Evolutionary conservation across 2,797 vertebrate species (phyloP), one percentile per base, ranked within the genome.

Genomic region (Echeneis naucrates): DNA sequence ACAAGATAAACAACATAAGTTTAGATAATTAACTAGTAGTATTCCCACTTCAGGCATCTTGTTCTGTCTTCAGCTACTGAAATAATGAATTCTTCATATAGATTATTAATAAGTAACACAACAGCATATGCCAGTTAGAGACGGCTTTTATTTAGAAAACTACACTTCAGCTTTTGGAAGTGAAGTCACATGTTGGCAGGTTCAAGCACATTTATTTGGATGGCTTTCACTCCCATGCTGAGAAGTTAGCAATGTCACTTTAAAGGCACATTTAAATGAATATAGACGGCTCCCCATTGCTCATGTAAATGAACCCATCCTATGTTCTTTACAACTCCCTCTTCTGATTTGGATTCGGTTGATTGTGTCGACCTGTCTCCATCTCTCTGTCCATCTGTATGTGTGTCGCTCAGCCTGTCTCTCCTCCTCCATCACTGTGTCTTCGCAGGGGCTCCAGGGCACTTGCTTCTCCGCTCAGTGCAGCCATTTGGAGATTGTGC

Each of bases 401-500:
- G 65, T 77, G 57, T 35, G 17, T 74, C 82, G 78, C 60, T 9
- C 63, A 33, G 45, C 58, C 68, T 1, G 51, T 68, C 79, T 72
- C 72, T 54, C 64, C 42, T 53, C 72, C 47, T 78, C 68, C 68
- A 57, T 72, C 24, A 0, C 48, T 23, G 35, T n/a, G 64, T 27
- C 68, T 74, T 73, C 75, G 80, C 63, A 0, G n/a, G 0, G 67
- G 77, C 72, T 55, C 69, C 19, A 1, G 77, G 64, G 60, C 27
- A 2, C 77, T 67, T 16, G 37, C 57, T 61, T 77, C 78, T 63
- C 68, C 8, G 48, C 76, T 83, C 58, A 16, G 76, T 21, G 67
- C 85, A 90, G 83, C 87, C 90, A 81, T 92, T 92, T 90, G 85
- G 80, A 93, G 84, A 89, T 84, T 77, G 66, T 57, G 92, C 93